Conservation (phyloP, 2,888 invertebrate species). For the Euphydryas editha region DNA sequence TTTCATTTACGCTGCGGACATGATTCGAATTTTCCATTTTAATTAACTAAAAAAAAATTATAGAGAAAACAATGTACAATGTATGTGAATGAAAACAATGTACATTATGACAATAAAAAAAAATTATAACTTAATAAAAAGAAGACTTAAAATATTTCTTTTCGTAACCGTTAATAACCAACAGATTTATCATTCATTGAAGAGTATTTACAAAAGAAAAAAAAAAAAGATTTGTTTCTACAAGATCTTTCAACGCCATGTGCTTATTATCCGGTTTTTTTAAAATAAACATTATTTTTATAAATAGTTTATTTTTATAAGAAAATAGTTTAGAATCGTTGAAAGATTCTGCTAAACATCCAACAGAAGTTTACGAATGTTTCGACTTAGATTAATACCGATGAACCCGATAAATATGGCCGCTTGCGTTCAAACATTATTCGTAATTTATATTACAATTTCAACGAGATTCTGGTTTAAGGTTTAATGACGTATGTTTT, state of each 20-base stretch:
- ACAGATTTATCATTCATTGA: slow-evolving; percentile 5
- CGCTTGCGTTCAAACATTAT: background rate
- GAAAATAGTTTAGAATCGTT: slow-evolving; percentile 39
- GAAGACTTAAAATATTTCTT: too few relatives aligned
- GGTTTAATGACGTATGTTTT: too few relatives aligned
- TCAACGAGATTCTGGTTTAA: background rate
- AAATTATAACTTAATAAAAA: background rate
- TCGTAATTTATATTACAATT: background rate
- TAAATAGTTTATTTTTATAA: slow-evolving; percentile 28
- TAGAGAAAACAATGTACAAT: too few relatives aligned
- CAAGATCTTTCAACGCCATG: slow-evolving; percentile 44
- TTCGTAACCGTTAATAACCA: too few relatives aligned
- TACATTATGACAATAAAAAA: background rate
- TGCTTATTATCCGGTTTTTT: slow-evolving; percentile 41
- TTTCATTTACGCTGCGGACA: too few relatives aligned
- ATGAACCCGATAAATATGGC: slow-evolving; percentile 14
- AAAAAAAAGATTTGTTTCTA: slow-evolving; percentile 26
- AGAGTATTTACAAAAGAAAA: slow-evolving; percentile 19
- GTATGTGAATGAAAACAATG: too few relatives aligned
- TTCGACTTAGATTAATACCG: slow-evolving; percentile 10
- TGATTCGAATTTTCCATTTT: too few relatives aligned
- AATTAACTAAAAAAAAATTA: too few relatives aligned
- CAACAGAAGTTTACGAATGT: slow-evolving; percentile 1
- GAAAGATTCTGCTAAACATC: slow-evolving; percentile 39
- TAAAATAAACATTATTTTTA: slow-evolving; percentile 37